Base-by-base conservation (phyloP, 37 sponge, comb jelly and placozoan species). In the Halisarca cf. caerulea region DNA sequence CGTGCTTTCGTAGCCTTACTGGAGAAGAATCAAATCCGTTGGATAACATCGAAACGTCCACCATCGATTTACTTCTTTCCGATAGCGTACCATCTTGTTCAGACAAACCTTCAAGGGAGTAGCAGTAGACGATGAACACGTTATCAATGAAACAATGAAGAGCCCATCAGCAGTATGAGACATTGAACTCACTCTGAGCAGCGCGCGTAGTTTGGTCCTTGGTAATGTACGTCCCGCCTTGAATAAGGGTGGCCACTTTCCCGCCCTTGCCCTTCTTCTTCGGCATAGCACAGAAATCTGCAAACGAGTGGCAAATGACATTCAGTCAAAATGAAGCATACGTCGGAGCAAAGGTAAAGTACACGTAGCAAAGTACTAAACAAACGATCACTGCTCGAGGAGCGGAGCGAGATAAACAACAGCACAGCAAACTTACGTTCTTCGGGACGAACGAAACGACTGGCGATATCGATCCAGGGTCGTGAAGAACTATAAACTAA, bases 191-290 rank as follows among this genome's bases (percentile, higher is more conserved):
- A 74, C 77, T 21, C 1, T 74, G 77, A 15, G 45, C 3, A 23
- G 24, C 45, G 42, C 45, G 77, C 21, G 77, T 21, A 33, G 64
- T 62, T 11, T 60, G 61, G 25, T 60, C 82, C 40, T 81, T 81
- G 38, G 39, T 59, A 60, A 59, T 81, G 24, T 59, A 81, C 14
- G 42, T 81, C n/a, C 82, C 82, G 5, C 82, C 82, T 59, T 61
- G 39, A 21, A 78, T 78, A 18, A 15, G 23, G 27, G 32, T 30
- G 2, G 28, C 54, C 62, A 38, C 42, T 1, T 58, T 58, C 21
- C 23, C 23, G 33, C 34, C 36, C 25, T 37, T 81, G 24, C 64
- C 25, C 3, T 45, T 45, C 51, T 78, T 78, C 82, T 59, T 81
- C 42, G 82, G 82, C 82, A 81, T 81, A 7, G 44, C 24, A 21